A percentile compares a stretch with the other conserved stretches of the same genome.
Evolutionary conservation across 2,113 vertebrate genomes (phyloP).

Genomic region (Phodopus roborovskii): DNA sequence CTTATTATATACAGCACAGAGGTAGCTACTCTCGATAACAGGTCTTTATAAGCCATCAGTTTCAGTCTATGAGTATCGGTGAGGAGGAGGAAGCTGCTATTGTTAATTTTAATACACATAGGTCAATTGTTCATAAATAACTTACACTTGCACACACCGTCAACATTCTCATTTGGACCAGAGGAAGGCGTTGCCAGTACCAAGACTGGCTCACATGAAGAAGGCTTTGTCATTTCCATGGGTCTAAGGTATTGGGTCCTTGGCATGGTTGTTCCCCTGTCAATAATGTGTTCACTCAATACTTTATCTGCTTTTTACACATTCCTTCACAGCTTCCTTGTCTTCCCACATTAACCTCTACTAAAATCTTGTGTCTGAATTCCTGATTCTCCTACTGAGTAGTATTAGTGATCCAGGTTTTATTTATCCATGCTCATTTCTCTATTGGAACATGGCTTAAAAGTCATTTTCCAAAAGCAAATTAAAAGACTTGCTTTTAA

Average conservation of each 20-base stretch:
- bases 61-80: neutral
- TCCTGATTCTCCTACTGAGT: neutral
- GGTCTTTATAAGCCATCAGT: neutral
- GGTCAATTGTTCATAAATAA: neutral
- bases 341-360: neutral
- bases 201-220: neutral
- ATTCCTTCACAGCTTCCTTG: neutral
- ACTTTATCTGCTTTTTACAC: neutral
- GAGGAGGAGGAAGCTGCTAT: neutral
- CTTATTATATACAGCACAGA: too few relatives aligned
- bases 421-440: neutral
- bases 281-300: neutral
- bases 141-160: neutral
- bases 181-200: neutral
- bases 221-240: neutral
- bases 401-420: neutral
- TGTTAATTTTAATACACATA: neutral
- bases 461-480: neutral
- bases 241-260: neutral
- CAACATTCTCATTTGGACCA: neutral
- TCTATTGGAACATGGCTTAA: neutral
- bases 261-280: neutral
- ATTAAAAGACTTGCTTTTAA: neutral
- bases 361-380: neutral
- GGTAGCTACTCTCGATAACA: neutral